Conservation (phyloP, 2,797 vertebrate species). For the Anomalospiza imberbis region DNA sequence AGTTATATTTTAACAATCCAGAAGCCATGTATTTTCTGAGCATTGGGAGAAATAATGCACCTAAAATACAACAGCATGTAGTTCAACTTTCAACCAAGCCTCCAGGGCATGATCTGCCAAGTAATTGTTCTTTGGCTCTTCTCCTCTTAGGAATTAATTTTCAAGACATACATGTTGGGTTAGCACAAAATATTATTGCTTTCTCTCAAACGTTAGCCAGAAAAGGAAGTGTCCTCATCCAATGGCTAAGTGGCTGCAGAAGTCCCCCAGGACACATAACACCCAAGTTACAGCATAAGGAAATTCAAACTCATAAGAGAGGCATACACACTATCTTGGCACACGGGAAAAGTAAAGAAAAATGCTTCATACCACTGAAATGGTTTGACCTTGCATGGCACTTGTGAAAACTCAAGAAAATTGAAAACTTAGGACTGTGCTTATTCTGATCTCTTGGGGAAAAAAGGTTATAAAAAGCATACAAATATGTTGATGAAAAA, state of each 20-base stretch:
- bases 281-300: not conserved
- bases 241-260: not conserved
- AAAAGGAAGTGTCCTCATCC: not conserved
- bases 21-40: not conserved
- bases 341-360: not conserved
- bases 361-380: not conserved
- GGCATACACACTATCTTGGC: not conserved
- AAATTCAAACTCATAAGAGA: not conserved
- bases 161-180: fast-evolving
- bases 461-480: not conserved
- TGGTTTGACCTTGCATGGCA: not conserved
- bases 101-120: not conserved
- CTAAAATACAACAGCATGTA: not conserved
- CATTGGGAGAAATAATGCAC: not conserved
- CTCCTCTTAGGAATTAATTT: not conserved
- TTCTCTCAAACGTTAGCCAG: not conserved
- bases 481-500: not conserved
- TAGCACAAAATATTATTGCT: not conserved
- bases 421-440: not conserved
- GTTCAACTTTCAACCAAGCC: not conserved
- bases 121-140: not conserved
- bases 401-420: not conserved
- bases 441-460: not conserved
- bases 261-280: not conserved
- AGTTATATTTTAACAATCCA: not conserved